Percentiles rank a stretch among this genome's conserved stretches.
Conservation (phyloP, 2,888 invertebrate genomes). For the Pycnomerus fuliginosus region DNA sequence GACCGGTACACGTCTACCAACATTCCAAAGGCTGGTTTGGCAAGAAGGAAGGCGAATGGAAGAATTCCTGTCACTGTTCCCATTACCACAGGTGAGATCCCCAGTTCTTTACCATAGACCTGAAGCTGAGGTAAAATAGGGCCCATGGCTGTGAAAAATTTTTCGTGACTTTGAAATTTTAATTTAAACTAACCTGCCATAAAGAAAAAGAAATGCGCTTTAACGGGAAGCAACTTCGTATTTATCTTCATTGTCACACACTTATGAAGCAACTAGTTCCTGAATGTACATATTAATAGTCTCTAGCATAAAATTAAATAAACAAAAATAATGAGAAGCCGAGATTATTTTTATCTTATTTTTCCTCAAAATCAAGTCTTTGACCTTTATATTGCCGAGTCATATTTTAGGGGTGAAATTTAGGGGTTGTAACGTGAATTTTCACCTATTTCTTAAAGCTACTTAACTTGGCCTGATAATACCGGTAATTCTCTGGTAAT, state of each 20-base stretch:
- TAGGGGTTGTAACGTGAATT: no score
- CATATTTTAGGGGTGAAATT: no score
- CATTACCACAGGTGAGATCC: conserved; percentile 74
- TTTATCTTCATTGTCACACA: conserved; percentile 71
- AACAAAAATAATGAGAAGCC: no score
- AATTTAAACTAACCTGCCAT: conserved; percentile 69
- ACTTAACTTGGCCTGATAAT: no score
- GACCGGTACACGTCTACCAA: conserved; percentile 71
- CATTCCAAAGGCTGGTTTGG: conserved; percentile 75
- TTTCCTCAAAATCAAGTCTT: no score
- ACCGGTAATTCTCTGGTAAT: no score
- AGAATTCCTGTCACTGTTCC: conserved; percentile 73
- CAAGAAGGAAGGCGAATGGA: conserved; percentile 73
- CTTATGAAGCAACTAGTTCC: no score
- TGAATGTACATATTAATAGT: no score
- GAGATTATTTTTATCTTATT: no score
- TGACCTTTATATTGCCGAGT: no score
- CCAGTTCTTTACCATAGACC: conserved; percentile 76
- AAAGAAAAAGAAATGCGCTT: conserved; percentile 84
- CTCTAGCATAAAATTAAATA: no score
- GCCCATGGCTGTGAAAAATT: conserved; percentile 72
- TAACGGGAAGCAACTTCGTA: conserved; percentile 71
- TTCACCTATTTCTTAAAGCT: no score
- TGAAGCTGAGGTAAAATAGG: conserved; percentile 77
- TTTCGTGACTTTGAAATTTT: neutral